Percentiles rank a stretch among this genome's conserved stretches.
These are phyloP conservation scores for Huso huso DNA, from an alignment of 2,797 vertebrate species.

Conservation along the genomic window DNA sequence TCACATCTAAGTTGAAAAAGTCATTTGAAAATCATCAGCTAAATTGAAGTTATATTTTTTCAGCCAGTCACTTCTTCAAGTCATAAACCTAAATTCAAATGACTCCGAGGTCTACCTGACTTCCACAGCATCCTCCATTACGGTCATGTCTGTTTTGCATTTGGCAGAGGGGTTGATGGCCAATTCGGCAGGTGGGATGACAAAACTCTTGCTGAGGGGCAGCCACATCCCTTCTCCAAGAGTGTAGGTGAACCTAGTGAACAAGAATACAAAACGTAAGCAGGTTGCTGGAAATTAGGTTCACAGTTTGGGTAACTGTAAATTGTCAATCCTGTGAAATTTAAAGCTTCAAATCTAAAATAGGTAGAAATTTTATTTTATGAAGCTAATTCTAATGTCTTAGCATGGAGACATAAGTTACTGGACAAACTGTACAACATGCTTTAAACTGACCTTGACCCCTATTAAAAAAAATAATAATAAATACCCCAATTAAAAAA, in stretches of 20 bases:
- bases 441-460: too few species aligned
- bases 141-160: slow-evolving; percentile 98
- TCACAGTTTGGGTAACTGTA: too few species aligned
- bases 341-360: too few species aligned
- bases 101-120: slow-evolving; percentile 67
- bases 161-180: slow-evolving; percentile 98
- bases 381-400: too few species aligned
- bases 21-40: neutral
- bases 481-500: too few species aligned
- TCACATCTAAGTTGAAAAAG: neutral
- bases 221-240: slow-evolving; percentile 97
- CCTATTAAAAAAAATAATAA: too few species aligned
- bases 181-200: slow-evolving; percentile 90
- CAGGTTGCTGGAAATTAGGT: neutral
- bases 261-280: slow-evolving; percentile 11
- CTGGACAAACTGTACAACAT: too few species aligned
- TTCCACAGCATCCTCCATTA: slow-evolving; percentile 96
- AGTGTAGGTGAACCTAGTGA: slow-evolving; percentile 86
- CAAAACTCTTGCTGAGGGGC: slow-evolving; percentile 94
- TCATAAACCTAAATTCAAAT: fast-evolving
- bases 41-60: neutral
- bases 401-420: too few species aligned
- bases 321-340: too few species aligned
- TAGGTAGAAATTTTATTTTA: too few species aligned
- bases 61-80: neutral